Evolutionary conservation across 2,888 invertebrate genomes (phyloP).

Genomic region (Lasius fuliginosus): DNA sequence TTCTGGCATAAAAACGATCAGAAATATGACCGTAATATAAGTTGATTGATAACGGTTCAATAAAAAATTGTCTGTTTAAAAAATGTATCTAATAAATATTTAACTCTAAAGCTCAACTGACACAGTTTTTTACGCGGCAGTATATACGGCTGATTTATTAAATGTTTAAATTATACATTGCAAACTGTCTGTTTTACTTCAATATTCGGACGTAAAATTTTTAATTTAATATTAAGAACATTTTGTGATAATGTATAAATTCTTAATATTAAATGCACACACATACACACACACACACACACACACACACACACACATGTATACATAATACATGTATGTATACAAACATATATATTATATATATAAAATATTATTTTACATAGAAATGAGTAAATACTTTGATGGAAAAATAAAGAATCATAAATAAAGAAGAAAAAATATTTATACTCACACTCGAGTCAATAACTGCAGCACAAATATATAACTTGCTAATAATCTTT

Average conservation of each 20-base stretch:
- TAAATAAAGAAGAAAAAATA: conserved; percentile 7
- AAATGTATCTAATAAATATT: not conserved
- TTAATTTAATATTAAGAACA: conserved; percentile 30
- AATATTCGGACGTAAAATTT: conserved; percentile 1
- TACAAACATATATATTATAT: not conserved
- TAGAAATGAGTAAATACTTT: not conserved
- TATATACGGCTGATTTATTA: conserved; percentile 11
- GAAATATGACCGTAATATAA: not conserved
- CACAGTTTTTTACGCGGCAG: not conserved
- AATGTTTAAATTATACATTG: conserved; percentile 18
- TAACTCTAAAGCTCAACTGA: conserved; percentile 1
- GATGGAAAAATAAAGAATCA: not conserved
- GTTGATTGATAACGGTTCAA: not conserved
- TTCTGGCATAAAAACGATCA: conserved; percentile 17
- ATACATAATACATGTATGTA: too few species aligned
- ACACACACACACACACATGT: too few species aligned
- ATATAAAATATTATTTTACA: not conserved
- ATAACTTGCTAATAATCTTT: conserved; percentile 12
- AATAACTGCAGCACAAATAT: conserved; percentile 9
- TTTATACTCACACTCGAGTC: not conserved
- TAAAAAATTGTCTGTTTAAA: conserved; percentile 2
- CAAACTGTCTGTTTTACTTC: not conserved
- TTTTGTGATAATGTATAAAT: not conserved
- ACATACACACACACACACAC: not conserved
- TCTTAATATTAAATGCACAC: not conserved